phyloP scores from a whole-genome alignment of 2,888 invertebrate genomes.

The Drosophila nr. fundita region DNA sequence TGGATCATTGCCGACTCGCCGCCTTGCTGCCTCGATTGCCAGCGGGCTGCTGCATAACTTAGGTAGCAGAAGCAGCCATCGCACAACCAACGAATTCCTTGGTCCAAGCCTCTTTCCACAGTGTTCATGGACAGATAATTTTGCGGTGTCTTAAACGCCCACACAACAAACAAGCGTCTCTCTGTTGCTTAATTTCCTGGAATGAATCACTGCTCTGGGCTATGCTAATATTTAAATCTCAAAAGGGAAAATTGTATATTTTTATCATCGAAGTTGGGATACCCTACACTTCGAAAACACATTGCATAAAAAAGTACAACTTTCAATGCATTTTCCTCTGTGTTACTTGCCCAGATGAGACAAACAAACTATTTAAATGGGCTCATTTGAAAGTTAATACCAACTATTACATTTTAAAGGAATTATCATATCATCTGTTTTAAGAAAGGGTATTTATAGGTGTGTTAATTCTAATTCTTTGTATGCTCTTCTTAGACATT shows the following conservation, averaged over 20 bases:
- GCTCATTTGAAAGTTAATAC: background rate
- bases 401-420: background rate
- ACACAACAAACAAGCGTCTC: conserved; percentile 59
- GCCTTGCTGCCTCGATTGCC: conserved; percentile 36
- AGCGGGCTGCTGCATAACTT: conserved; percentile 72
- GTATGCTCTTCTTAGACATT: conserved; percentile 28
- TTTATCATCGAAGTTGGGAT: conserved; percentile 15
- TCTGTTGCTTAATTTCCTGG: conserved; percentile 66
- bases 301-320: too few species aligned
- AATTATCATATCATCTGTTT: background rate
- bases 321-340: background rate
- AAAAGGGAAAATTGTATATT: background rate
- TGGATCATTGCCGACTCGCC: conserved; percentile 32
- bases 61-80: conserved; percentile 60
- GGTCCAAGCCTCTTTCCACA: conserved; percentile 11
- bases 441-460: background rate
- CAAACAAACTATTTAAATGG: background rate
- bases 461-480: conserved; percentile 8
- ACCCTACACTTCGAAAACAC: conserved; percentile 13
- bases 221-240: conserved; percentile 62
- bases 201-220: conserved; percentile 66
- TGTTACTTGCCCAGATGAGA: background rate
- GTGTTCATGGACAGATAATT: conserved; percentile 44
- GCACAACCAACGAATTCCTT: conserved; percentile 36
- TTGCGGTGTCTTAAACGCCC: conserved; percentile 69